Evolutionary conservation across 2,113 vertebrate species (phyloP), one percentile per base, ranked within the genome.

Genomic region (Rhadina sibilatrix): DNA sequence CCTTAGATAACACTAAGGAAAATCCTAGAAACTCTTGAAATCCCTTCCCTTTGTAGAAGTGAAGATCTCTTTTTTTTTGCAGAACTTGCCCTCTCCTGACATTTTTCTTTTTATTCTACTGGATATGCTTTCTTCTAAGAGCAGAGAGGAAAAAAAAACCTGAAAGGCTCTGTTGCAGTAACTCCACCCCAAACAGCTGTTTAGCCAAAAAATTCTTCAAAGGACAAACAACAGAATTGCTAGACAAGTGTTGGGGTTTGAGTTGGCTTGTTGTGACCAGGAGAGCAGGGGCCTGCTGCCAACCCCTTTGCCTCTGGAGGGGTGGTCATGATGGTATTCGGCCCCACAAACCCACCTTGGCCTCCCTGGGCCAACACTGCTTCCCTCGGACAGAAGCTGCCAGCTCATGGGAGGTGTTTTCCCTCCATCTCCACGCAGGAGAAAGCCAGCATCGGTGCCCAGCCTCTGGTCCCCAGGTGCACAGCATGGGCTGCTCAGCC

Each of bases 51-150:
- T 60, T 31, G 24, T 65, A 87, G 11, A 27, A 38, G 3, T 37
- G 12, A 92, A 53, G 24, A 56, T 56, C 13, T 72, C 89, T 86
- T 90, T 83, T 81, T 96, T 96, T 78, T 53, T 80, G 89, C 92
- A 95, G 71, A 94, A 57, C 16, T 12, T 89, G 46, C n/a, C 91
- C 25, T 88, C 68, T 33, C 56, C 78, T 31, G 69, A 30, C 87
- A 94, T 80, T 84, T 79, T 78, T 54, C 50, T 64, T 46, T 60
- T 59, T 63, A 33, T 40, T 75, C 42, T 65, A 40, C 64, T 83
- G 37, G n/a, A 47, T 69, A 78, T 33, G 22, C 44, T 80, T 83
- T 83, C 78, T 38, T 31, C 64, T 33, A 68, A 33, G 21, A 64
- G 40, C 50, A 86, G 40, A 54, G 30, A 46, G 11, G 15, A 1